Base-by-base conservation (phyloP, 2,888 invertebrate genomes). In the Tenodera sinensis region DNA sequence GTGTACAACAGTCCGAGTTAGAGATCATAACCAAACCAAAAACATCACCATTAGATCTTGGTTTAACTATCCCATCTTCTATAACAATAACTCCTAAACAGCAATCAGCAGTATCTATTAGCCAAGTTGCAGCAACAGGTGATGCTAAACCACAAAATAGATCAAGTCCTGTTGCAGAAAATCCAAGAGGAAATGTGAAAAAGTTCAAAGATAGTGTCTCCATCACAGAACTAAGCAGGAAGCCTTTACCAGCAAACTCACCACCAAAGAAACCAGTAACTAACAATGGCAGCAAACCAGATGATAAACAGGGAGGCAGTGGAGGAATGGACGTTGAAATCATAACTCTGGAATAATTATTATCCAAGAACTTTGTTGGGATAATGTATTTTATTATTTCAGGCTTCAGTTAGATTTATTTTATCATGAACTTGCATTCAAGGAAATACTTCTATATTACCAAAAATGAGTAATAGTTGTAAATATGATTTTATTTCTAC, bases 101-200 rank as follows among this genome's bases (percentile, higher is more conserved):
- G 30, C 85, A 85, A n/a, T n/a, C n/a, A n/a, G n/a, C n/a, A n/a
- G n/a, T n/a, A n/a, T n/a, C n/a, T n/a, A n/a, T n/a, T n/a, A n/a
- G n/a, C n/a, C n/a, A n/a, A n/a, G n/a, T n/a, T n/a, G n/a, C n/a
- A 92, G 93, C 93, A 1, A 95, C 94, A 91, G 94, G 95, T 0
- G 95, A 47, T 54, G 54, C 8, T n/a, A 84, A 34, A 42, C 34
- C n/a, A 30, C 84, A 84, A 84, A 34, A 25, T 12, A 84, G 14
- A 84, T 42, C 34, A 30, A 81, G 81, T 30, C 28, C 86, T 30
- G 47, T 8, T 81, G 71, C 25, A 54, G 85, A 71, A 28, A 28
- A n/a, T 83, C 25, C 34, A 3, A 83, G 86, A 20, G 28, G 25
- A 71, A 42, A 25, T 85, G 25, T 34, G 6, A 89, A 89, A 47